These are phyloP conservation scores for Axea sp. DNA, from an alignment of 2,888 invertebrate genomes.

Conservation along the genomic window DNA sequence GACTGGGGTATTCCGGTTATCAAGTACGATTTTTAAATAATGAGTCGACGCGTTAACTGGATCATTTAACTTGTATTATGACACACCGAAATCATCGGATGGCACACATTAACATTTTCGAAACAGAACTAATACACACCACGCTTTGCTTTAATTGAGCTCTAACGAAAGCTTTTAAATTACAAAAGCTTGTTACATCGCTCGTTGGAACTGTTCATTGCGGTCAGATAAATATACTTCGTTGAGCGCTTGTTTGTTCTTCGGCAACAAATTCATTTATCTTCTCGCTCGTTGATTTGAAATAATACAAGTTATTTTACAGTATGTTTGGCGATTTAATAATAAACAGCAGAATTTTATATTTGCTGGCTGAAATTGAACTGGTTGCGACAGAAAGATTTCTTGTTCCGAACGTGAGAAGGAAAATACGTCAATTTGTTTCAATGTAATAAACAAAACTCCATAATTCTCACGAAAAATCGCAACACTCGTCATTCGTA, in stretches of 20 bases:
- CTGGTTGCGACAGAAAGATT: no score
- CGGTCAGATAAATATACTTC: conserved; percentile 24
- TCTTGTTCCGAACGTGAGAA: no score
- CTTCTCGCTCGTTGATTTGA: conserved; percentile 12
- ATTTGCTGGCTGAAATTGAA: no score
- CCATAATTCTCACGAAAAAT: no score
- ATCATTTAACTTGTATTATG: conserved; percentile 6
- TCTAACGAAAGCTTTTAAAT: conserved; percentile 33
- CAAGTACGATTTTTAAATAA: no score
- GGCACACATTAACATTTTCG: conserved; percentile 19
- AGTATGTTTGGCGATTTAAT: conserved; percentile 2
- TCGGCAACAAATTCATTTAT: conserved; percentile 29
- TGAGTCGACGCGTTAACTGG: no score
- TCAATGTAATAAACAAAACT: no score
- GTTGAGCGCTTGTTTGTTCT: conserved; percentile 11
- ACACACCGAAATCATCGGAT: background rate
- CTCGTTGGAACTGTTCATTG: conserved; percentile 31
- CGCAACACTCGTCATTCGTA: no score
- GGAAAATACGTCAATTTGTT: no score
- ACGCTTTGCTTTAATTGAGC: conserved; percentile 30
- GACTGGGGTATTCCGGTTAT: no score
- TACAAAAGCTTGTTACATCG: conserved; percentile 37
- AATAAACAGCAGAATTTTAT: no score
- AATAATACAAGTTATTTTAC: conserved; percentile 26
- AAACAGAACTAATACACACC: conserved; percentile 7